Percentiles rank a stretch among this genome's conserved stretches.
Conservation (phyloP, 2,888 invertebrate species). For the Quadroppia sp. region DNA sequence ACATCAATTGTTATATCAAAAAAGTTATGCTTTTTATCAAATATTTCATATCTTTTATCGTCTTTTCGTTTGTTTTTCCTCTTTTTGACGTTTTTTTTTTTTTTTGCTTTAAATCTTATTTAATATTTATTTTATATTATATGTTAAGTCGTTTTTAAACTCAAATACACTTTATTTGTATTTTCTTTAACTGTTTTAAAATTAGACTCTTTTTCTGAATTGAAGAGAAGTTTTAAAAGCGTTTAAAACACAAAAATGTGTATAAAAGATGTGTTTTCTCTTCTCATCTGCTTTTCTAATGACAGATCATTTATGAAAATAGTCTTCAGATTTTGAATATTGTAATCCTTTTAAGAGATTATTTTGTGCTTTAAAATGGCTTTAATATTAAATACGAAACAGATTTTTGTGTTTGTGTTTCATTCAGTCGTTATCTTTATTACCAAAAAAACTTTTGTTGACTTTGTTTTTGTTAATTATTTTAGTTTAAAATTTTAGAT, state of each 20-base stretch:
- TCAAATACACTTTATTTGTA: too few species aligned
- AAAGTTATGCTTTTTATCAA: too few species aligned
- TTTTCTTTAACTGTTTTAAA: not conserved
- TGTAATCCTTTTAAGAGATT: too few species aligned
- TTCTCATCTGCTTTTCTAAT: not conserved
- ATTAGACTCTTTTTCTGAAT: not conserved
- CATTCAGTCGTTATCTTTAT: too few species aligned
- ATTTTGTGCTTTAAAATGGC: not conserved
- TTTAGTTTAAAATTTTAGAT: too few species aligned
- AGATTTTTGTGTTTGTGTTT: too few species aligned
- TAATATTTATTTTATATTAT: not conserved
- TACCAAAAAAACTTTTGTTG: too few species aligned
- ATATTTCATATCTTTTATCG: too few species aligned
- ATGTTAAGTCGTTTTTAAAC: not conserved
- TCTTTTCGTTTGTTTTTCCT: not conserved
- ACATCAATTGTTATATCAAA: too few species aligned
- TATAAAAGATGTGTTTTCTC: constrained; percentile 1
- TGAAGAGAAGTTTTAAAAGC: not conserved
- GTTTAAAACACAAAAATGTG: not conserved
- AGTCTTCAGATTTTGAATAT: too few species aligned
- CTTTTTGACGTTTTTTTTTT: not conserved
- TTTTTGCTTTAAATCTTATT: not conserved
- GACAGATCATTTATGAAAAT: not conserved
- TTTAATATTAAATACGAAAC: too few species aligned
- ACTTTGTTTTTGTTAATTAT: too few species aligned